Conservation (phyloP, 2,113 vertebrate genomes). For the Cyprinus carpio region DNA sequence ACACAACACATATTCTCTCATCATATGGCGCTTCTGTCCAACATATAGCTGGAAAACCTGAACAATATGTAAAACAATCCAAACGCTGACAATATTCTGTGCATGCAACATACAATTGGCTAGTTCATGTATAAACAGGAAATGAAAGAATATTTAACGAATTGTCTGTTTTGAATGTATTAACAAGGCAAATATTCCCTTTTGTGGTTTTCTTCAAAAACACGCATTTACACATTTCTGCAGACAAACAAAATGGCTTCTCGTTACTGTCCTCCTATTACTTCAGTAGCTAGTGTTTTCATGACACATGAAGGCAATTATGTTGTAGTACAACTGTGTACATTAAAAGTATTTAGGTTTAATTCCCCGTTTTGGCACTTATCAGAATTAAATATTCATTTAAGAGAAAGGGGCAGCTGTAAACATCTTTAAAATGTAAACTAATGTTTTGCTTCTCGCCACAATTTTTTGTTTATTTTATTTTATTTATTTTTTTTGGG, state of each 20-base stretch:
- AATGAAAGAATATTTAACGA: constrained; percentile 2
- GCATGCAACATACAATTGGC: constrained; percentile 14
- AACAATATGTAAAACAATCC: neutral
- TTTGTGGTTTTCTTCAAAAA: constrained; percentile 27
- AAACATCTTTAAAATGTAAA: constrained; percentile 62
- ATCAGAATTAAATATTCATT: constrained; percentile 39
- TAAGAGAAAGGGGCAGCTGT: constrained; percentile 53
- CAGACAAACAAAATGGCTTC: constrained; percentile 42
- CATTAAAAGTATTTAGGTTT: constrained; percentile 5
- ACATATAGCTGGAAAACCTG: neutral
- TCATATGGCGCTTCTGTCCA: neutral
- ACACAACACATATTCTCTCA: constrained; percentile 10
- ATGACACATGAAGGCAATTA: constrained; percentile 46
- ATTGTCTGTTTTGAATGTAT: constrained; percentile 9
- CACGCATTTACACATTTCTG: neutral
- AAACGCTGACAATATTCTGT: neutral
- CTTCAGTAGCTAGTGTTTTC: constrained; percentile 13
- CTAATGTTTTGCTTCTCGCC: constrained; percentile 35
- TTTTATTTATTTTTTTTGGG: constrained; percentile 32
- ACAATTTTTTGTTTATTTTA: neutral
- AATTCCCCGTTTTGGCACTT: constrained; percentile 51
- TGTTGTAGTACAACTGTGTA: constrained; percentile 6
- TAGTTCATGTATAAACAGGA: neutral
- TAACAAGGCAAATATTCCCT: constrained; percentile 23
- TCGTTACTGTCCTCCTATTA: constrained; percentile 1